Evolutionary conservation across 2,888 invertebrate species (phyloP).

Genomic region (Leptinotarsa juncta): DNA sequence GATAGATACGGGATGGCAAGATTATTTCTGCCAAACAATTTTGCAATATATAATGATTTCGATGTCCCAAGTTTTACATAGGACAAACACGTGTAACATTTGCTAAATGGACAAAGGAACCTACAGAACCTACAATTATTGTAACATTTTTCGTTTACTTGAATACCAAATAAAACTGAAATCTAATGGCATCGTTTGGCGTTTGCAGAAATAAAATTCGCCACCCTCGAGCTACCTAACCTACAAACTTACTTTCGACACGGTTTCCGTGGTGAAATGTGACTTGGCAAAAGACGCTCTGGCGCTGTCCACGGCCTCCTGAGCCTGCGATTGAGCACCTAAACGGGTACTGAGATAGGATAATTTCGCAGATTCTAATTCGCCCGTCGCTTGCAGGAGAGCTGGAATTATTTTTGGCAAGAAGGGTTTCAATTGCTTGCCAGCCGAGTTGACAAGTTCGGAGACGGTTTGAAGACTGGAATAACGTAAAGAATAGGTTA

Average conservation of each 20-base stretch:
- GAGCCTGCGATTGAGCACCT: slow-evolving; percentile 75
- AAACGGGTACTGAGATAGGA: slow-evolving; percentile 82
- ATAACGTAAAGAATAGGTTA: slow-evolving; percentile 20
- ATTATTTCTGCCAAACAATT: slow-evolving; percentile 1
- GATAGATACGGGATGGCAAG: neutral
- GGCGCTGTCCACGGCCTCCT: slow-evolving; percentile 83
- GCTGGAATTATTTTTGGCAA: slow-evolving; percentile 85
- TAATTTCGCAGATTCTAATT: slow-evolving; percentile 83
- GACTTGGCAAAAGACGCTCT: slow-evolving; percentile 84
- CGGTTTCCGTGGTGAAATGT: slow-evolving; percentile 90
- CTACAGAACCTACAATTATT: no score
- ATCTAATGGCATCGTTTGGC: neutral
- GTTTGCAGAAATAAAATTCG: neutral
- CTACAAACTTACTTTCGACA: slow-evolving; percentile 74
- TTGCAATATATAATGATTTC: neutral
- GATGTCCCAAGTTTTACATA: neutral
- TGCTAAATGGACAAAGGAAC: no score
- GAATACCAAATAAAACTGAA: neutral
- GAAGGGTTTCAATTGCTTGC: slow-evolving; percentile 83
- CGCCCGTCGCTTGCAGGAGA: slow-evolving; percentile 86
- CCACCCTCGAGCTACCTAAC: neutral
- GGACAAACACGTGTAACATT: neutral
- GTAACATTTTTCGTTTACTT: no score
- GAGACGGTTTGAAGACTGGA: slow-evolving; percentile 85
- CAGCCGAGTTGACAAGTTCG: slow-evolving; percentile 85